Evolutionary conservation across 2,888 invertebrate genomes (phyloP), one percentile per base, ranked within the genome.

Genomic region (Sialis lutaria): DNA sequence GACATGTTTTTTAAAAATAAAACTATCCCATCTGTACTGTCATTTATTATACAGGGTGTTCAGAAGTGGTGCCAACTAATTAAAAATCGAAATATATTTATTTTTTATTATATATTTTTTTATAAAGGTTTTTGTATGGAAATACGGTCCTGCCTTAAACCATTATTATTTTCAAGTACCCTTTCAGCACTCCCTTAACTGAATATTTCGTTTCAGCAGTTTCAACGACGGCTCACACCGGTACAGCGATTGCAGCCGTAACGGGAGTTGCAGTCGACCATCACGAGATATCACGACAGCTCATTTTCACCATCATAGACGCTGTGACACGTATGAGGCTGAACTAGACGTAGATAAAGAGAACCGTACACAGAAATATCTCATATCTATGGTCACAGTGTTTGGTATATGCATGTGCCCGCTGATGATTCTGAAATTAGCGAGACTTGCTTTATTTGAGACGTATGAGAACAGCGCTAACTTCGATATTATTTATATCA

Each of bases 371-470:
- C 81, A 82, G 57, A 73, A 74, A 48, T 79, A 79, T 59, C 66
- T 82, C 34, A 74, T 77, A 40, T 67, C 70, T 47, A 82, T 81
- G 73, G 74, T 79, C 7, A 72, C 75, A 1, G 61, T 73, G 32
- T 82, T 78, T 58, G 79, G 76, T 12, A 67, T 77, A 47, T 80
- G 78, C 53, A 62, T 80, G 55, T 77, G 77, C 54, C 82, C 82
- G 0, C 59, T 82, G 53, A 79, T 79, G 73, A 64, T 70, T 40
- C 61, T 75, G 13, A 60, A 64, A 51, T 64, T 82, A 41, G 78
- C 77, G 0, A 71, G 75, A 44, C 69, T 79, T 54, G 73, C 77
- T 40, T 65, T 81, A 42, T 67, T 72, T 46, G 82, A 83, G 59
- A 80, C 79, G 1, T 78, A 81, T 56, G 77, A 78, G 50, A 82